These are phyloP conservation scores for Miltochrista miniata DNA, from an alignment of 2,888 invertebrate genomes.

Conservation along the genomic window DNA sequence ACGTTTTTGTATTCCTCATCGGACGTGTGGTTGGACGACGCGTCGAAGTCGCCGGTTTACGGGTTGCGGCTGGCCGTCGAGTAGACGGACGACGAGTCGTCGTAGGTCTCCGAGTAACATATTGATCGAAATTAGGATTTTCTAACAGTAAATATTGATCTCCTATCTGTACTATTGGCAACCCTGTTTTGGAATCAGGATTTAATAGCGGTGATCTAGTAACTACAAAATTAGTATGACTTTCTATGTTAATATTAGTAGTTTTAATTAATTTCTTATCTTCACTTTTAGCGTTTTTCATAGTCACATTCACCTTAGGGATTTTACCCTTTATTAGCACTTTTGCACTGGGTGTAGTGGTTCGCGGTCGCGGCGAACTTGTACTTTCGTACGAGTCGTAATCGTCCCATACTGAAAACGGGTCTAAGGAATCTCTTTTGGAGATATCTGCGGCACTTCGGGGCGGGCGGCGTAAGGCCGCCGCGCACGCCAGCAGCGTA, in stretches of 20 bases:
- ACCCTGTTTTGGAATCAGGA: conserved; percentile 36
- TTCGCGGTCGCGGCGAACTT: conserved; percentile 45
- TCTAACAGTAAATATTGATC: conserved; percentile 58
- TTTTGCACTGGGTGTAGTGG: conserved; percentile 61
- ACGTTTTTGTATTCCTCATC: conserved; percentile 52
- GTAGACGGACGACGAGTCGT: conserved; percentile 42
- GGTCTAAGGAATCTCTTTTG: conserved; percentile 63
- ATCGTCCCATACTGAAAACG: conserved; percentile 67
- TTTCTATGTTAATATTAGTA: conserved; percentile 75
- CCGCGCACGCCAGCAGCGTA: conserved; percentile 71
- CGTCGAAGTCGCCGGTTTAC: conserved; percentile 38
- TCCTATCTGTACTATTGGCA: conserved; percentile 43
- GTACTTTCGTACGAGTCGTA: conserved; percentile 64
- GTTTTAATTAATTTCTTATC: conserved; percentile 67
- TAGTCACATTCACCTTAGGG: conserved; percentile 67
- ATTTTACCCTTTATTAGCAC: conserved; percentile 62
- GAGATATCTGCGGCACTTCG: conserved; percentile 45
- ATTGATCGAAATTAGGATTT: conserved; percentile 34
- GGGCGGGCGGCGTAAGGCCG: conserved; percentile 55
- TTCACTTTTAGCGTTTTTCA: conserved; percentile 58
- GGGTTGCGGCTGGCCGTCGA: conserved; percentile 36
- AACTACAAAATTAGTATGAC: conserved; percentile 75
- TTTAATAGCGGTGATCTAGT: conserved; percentile 56
- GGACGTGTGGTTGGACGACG: conserved; percentile 39
- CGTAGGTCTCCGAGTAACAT: conserved; percentile 41